Evolutionary conservation across 2,113 vertebrate genomes (phyloP).

Genomic region (Nesogale talazaci): DNA sequence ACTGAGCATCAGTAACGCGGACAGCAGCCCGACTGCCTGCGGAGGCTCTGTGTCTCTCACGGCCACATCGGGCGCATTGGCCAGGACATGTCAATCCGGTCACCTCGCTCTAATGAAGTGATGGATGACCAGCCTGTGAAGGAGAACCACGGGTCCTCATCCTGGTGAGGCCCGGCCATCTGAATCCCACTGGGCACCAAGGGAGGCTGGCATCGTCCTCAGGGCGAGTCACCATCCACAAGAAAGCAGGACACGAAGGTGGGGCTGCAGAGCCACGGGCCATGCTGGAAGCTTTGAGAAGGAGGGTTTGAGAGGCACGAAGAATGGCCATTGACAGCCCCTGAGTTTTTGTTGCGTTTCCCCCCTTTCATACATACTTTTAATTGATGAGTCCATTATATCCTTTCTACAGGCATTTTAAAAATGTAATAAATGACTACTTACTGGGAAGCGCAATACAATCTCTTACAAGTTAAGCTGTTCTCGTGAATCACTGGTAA

Average conservation of each 20-base stretch:
- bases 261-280: fast-evolving
- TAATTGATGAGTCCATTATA: constrained; percentile 61
- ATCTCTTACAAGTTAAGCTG: constrained; percentile 58
- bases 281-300: background rate
- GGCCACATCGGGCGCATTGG: constrained; percentile 51
- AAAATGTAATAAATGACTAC: constrained; percentile 71
- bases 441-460: constrained; percentile 57
- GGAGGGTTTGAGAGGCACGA: background rate
- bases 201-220: constrained; percentile 57
- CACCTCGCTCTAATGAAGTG: constrained; percentile 76
- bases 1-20: constrained; percentile 64
- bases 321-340: constrained; percentile 21
- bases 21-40: constrained; percentile 44
- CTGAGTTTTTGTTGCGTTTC: constrained; percentile 45
- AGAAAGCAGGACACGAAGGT: background rate
- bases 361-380: constrained; percentile 43
- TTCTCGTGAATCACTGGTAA: constrained; percentile 76
- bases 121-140: constrained; percentile 72
- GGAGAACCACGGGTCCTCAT: constrained; percentile 54
- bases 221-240: constrained; percentile 17
- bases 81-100: constrained; percentile 65
- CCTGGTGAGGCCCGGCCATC: constrained; percentile 48
- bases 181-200: constrained; percentile 67
- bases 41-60: constrained; percentile 43
- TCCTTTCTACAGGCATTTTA: constrained; percentile 71